Base-by-base conservation (phyloP, 2,113 vertebrate genomes). In the Bubo bubo region DNA sequence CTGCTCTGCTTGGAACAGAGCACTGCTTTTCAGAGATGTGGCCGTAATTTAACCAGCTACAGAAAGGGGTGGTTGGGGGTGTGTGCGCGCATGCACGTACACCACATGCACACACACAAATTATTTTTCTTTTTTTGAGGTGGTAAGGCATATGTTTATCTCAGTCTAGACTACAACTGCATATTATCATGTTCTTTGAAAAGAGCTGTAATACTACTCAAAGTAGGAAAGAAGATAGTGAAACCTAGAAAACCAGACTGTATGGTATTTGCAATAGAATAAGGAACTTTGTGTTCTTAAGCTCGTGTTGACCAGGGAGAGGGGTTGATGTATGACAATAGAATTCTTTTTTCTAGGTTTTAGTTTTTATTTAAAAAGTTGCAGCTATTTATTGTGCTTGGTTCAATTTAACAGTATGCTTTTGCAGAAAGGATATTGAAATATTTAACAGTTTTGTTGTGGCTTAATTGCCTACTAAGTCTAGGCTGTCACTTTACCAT, bases 251-350 rank as follows among this genome's bases (percentile, higher is more conserved):
- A 91, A 64, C 5, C n/a, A 71, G 34, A 27, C 43, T 68, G 28
- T 41, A 5, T 59, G 47, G 5, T 50, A 41, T 60, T 86, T 86
- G 45, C 43, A 56, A 14, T 21, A 84, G 63, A 80, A 53, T 43
- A 60, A 86, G 39, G 32, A 93, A 28, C 68, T 75, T 64, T 6
- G 9, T 75, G 43, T 92, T 95, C 45, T 75, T 68, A 68, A 95
- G 26, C 50, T 75, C 17, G 1, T 26, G 10, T 56, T 64, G 27
- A 16, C 56, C 32, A 45, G 19, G 27, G 28, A 49, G 17, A 8
- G 22, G 5, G 4, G 4, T 77, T 50, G 64, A 58, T n/a, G 9
- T 10, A 63, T 27, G 67, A 53, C 26, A 80, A 8, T 7, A 76
- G 34, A 86, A 39, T 77, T 58, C 2, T 35, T 83, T 90, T 72